Evolutionary conservation across 53 echinoderm and acorn worm species (phyloP), one percentile per base, ranked within the genome.

Genomic region (Echinometra lucunter): DNA sequence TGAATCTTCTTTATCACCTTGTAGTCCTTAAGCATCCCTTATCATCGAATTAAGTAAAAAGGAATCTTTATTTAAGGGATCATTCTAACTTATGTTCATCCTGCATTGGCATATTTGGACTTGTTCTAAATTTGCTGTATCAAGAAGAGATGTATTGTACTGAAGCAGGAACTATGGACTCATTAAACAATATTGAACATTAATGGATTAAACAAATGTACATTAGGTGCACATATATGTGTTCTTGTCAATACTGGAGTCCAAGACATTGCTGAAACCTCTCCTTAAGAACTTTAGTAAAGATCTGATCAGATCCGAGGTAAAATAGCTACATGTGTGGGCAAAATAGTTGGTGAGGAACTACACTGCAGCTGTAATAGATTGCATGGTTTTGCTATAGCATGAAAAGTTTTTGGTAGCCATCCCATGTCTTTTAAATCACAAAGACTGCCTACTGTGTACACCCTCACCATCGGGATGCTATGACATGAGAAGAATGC

Each of bases 371-470:
- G 69, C 34, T 78, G 2, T 42, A 1, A 78, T 34, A 78, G 0
- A 8, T 35, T 35, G 78, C 19, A 75, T 19, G 13, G 37, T 85
- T 85, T 47, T 0, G 6, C 11, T n/a, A 25, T 5, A 27, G 47
- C 85, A 10, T 11, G 45, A 85, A 47, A n/a, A n/a, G 47, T 45
- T 47, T 30, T 27, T n/a, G 49, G 45, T n/a, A 49, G 17, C 25
- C 2, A 9, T 25, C 30, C 49, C 11, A 49, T n/a, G 13, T 28
- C 30, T 85, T 28, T 37, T 85, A 7, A 18, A 89, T 60, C 60
- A 58, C 5, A 60, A 89, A 60, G 60, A 89, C 89, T 57, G 89
- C 19, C 89, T 89, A 38, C 58, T 89, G 89, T 89, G 37, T 89
- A 89, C 25, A 57, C 37, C 21, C 60, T 38, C 37, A 89, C 89